phyloP scores from a whole-genome alignment of 2,888 invertebrate genomes.

The Agelastica alni region DNA sequence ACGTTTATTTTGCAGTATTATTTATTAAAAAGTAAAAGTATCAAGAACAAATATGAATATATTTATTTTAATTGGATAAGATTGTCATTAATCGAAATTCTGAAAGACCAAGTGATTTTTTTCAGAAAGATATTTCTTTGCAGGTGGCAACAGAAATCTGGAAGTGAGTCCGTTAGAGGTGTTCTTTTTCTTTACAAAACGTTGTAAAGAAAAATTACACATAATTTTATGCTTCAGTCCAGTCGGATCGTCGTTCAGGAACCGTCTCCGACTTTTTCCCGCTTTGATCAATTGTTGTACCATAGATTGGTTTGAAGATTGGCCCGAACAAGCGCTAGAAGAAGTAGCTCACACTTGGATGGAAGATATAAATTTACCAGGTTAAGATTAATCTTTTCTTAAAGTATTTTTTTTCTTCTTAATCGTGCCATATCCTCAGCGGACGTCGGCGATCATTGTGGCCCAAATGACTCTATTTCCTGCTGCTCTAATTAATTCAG shows the following conservation, averaged over 20 bases:
- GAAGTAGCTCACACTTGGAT: slow-evolving; percentile 78
- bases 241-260: slow-evolving; percentile 79
- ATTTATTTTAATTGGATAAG: too few relatives aligned
- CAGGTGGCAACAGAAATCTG: slow-evolving; percentile 72
- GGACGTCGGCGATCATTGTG: too few relatives aligned
- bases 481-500: too few relatives aligned
- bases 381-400: too few relatives aligned
- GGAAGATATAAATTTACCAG: slow-evolving; percentile 73
- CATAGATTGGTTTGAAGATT: slow-evolving; percentile 87
- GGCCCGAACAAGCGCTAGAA: slow-evolving; percentile 88
- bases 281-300: slow-evolving; percentile 87
- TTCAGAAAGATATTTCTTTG: slow-evolving; percentile 6
- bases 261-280: slow-evolving; percentile 76
- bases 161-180: slow-evolving; percentile 81
- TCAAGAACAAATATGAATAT: too few relatives aligned
- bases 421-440: too few relatives aligned
- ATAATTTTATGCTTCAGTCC: slow-evolving; percentile 85
- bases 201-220: slow-evolving; percentile 80
- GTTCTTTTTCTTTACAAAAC: slow-evolving; percentile 73
- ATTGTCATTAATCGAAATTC: too few relatives aligned
- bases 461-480: too few relatives aligned
- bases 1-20: too few relatives aligned
- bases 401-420: too few relatives aligned
- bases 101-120: too few relatives aligned
- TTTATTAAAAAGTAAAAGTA: too few relatives aligned